Conservation (phyloP, 1,140 invertebrate genomes). For the Parapsyche elsis region DNA sequence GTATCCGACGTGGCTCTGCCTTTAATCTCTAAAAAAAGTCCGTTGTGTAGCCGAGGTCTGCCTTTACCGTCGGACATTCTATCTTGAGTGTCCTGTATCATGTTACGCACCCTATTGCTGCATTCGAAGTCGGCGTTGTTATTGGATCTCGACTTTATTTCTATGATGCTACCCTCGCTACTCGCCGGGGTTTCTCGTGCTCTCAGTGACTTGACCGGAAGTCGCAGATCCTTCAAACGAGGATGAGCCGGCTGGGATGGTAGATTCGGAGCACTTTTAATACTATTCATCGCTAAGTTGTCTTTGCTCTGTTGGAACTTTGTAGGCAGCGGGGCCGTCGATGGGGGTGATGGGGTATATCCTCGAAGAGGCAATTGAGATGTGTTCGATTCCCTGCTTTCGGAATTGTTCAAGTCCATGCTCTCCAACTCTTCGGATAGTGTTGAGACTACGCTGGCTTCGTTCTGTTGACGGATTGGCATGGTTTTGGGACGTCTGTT, state of each 20-base stretch:
- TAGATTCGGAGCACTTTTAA: conserved; percentile 80
- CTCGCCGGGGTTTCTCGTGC: conserved; percentile 72
- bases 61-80: conserved; percentile 71
- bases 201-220: conserved; percentile 73
- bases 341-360: conserved; percentile 81
- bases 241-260: conserved; percentile 75
- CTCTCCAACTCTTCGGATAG: conserved; percentile 73
- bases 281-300: conserved; percentile 78
- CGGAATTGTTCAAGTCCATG: conserved; percentile 71
- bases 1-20: conserved; percentile 72
- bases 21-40: conserved; percentile 76
- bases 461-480: conserved; percentile 69
- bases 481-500: conserved; percentile 69
- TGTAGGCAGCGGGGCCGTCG: conserved; percentile 80
- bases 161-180: conserved; percentile 73
- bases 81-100: conserved; percentile 65
- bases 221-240: conserved; percentile 75
- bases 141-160: conserved; percentile 61
- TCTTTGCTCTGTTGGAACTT: conserved; percentile 81
- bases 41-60: conserved; percentile 70
- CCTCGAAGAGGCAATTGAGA: conserved; percentile 69
- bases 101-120: conserved; percentile 64
- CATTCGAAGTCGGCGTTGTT: conserved; percentile 65
- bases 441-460: conserved; percentile 68
- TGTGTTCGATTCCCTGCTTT: conserved; percentile 64